A percentile compares a stretch with the other conserved stretches of the same genome.
These are phyloP conservation scores for Lepidurus arcticus DNA, from an alignment of 1,140 invertebrate genomes.

Conservation along the genomic window DNA sequence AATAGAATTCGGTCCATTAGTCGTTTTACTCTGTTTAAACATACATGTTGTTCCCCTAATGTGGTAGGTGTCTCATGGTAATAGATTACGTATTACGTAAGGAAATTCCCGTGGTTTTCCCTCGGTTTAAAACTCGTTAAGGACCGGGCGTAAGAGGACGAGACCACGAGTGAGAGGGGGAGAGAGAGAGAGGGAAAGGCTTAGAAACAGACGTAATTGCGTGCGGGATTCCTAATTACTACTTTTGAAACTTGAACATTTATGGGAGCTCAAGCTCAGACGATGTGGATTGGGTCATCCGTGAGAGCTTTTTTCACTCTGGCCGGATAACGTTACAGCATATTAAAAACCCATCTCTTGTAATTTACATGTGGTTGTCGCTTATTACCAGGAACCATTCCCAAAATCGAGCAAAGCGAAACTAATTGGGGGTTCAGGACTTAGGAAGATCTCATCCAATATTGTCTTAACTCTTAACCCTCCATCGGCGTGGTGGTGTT, in stretches of 20 bases:
- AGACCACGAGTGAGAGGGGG: not conserved
- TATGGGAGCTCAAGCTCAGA: too few relatives aligned
- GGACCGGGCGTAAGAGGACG: not conserved
- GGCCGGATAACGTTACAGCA: too few relatives aligned
- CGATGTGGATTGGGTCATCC: too few relatives aligned
- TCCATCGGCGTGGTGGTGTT: too few relatives aligned
- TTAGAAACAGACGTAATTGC: not conserved
- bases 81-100: not conserved
- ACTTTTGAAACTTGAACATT: not conserved
- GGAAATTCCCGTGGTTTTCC: not conserved
- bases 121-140: not conserved
- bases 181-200: not conserved
- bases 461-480: too few relatives aligned
- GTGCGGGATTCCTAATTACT: constrained; percentile 7
- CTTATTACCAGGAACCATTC: too few relatives aligned
- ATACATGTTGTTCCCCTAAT: not conserved
- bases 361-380: too few relatives aligned
- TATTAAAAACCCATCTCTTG: too few relatives aligned
- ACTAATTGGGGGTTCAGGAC: too few relatives aligned
- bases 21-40: not conserved
- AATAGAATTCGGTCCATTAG: not conserved
- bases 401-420: too few relatives aligned
- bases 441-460: too few relatives aligned
- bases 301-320: too few relatives aligned
- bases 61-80: not conserved